phyloP scores from a whole-genome alignment of 2,113 vertebrate species.

The Ramphastos sulfuratus region DNA sequence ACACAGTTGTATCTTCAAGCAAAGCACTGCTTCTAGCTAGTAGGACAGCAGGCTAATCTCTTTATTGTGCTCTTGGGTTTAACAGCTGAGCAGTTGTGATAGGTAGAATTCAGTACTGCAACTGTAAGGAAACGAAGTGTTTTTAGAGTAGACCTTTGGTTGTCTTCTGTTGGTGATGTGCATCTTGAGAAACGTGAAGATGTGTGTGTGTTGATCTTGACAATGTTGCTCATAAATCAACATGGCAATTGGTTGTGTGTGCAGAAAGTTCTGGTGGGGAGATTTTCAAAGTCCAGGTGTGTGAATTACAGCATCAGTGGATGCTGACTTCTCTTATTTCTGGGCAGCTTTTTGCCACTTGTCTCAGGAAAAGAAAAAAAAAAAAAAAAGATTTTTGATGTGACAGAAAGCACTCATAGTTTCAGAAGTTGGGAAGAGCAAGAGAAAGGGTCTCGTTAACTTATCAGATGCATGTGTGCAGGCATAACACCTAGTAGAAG shows the following conservation, averaged over 20 bases:
- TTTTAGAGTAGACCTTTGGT: not conserved
- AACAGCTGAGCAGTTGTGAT: not conserved
- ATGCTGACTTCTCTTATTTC: not conserved
- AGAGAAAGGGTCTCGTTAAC: not conserved
- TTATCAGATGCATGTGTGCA: not conserved
- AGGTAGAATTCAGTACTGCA: not conserved
- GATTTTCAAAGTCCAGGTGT: not conserved
- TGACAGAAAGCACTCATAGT: not conserved
- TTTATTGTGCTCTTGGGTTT: fast-evolving
- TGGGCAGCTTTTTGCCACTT: not conserved
- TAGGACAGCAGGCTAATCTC: not conserved
- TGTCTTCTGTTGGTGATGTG: not conserved
- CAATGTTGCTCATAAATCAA: not conserved
- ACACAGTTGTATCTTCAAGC: not conserved
- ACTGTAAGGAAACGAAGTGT: not conserved
- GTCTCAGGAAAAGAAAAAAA: not conserved
- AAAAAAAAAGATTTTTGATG: not conserved
- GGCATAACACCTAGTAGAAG: not conserved
- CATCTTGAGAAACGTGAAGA: not conserved
- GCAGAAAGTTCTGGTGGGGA: not conserved
- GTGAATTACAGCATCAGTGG: not conserved
- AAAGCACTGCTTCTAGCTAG: not conserved
- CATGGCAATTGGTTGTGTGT: fast-evolving
- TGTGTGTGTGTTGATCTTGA: not conserved
- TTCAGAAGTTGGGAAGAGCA: not conserved